phyloP scores from a whole-genome alignment of 2,113 vertebrate genomes.

The Cheirogaleus medius region DNA sequence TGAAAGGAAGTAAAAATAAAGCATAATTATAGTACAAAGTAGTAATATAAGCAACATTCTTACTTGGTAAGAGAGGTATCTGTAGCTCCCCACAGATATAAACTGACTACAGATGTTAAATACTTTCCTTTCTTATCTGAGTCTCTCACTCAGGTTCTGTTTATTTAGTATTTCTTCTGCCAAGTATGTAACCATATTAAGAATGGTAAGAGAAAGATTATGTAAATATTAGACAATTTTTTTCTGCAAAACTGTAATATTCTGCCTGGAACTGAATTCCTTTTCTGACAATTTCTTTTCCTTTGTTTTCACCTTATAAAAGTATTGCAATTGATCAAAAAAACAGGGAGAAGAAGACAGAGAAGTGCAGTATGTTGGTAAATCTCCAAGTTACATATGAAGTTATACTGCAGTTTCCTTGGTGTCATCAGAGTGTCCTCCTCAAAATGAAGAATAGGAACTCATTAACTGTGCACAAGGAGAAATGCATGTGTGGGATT shows the following conservation, averaged over 20 bases:
- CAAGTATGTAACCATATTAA: neutral
- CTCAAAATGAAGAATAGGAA: neutral
- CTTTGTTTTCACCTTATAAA: neutral
- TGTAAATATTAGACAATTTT: neutral
- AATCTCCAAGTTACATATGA: neutral
- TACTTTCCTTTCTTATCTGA: rapidly evolving
- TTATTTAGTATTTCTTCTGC: neutral
- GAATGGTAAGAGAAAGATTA: no score
- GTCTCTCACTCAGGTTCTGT: neutral
- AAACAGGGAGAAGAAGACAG: rapidly evolving
- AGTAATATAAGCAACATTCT: neutral
- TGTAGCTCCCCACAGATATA: neutral
- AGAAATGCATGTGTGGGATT: rapidly evolving
- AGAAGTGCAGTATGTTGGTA: rapidly evolving
- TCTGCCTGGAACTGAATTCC: neutral
- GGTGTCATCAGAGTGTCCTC: neutral
- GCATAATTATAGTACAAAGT: neutral
- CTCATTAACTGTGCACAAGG: rapidly evolving
- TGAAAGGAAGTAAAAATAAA: neutral
- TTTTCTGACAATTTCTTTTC: neutral
- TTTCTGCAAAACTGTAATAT: neutral
- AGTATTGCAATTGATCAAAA: neutral
- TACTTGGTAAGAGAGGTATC: neutral
- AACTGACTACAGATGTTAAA: neutral
- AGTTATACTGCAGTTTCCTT: no score